Evolutionary conservation across 2,113 vertebrate genomes (phyloP), one percentile per base, ranked within the genome.

Genomic region (Emydura subglobosa): DNA sequence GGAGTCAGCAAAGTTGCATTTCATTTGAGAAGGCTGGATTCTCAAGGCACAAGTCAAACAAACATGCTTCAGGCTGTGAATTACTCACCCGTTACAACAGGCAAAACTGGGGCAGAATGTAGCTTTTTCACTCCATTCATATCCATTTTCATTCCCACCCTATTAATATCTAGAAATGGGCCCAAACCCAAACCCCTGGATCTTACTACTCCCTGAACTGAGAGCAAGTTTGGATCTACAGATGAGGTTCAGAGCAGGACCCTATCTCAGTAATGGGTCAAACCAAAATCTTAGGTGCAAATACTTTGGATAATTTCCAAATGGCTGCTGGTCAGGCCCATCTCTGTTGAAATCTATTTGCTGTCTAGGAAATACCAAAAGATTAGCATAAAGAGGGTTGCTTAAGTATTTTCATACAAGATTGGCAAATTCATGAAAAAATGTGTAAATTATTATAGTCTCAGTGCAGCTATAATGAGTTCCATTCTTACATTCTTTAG

Each of bases 401-500:
- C n/a, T 72, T 72, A 72, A 92, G 79, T 27, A 44, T 79, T 68
- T 61, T 96, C 91, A 42, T 92, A 85, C 42, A 68, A 95, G 91
- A 92, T 34, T 94, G 95, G 89, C 91, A 93, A 31, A 51, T 59
- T 79, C 10, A 34, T 54, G 83, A 84, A 91, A 54, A 83, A 92
- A 19, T 5, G 82, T 13, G 57, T 65, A 95, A 89, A 54, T 94
- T 96, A 92, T 88, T 96, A 89, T 93, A 97, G 92, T 95, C 94
- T 85, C 42, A 85, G 65, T 31, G 42, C 82, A 92, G 89, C 39
- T 95, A 95, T 94, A 97, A 96, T 92, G 87, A 96, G 79, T 31
- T 96, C 83, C 42, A 82, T 89, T 92, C 94, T 95, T 91, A 96
- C 97, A 97, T 95, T 96, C 94, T 94, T 97, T 96, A 96, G 96